A percentile compares a stretch with the other conserved stretches of the same genome.
These are phyloP conservation scores for Pavo muticus DNA, from an alignment of 2,113 vertebrate genomes.

Conservation along the genomic window DNA sequence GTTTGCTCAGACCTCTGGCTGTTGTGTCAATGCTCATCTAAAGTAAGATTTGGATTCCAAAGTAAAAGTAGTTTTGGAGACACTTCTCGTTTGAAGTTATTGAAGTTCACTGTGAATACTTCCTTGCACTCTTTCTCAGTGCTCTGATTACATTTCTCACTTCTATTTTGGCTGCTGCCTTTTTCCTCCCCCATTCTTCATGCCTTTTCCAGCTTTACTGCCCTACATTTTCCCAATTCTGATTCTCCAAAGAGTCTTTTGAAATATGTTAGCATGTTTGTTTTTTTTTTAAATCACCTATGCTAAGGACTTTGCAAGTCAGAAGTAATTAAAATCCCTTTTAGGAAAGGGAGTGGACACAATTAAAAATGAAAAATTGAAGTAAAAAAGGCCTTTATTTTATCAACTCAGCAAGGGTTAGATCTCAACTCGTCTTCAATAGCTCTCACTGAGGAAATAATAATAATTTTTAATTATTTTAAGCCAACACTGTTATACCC, in stretches of 20 bases:
- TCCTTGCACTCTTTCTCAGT: neutral
- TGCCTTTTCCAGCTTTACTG: neutral
- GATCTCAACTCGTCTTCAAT: neutral
- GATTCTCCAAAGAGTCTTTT: neutral
- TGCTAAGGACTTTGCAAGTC: neutral
- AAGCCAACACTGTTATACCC: neutral
- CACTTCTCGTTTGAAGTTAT: neutral
- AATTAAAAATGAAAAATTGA: neutral
- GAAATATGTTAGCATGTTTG: neutral
- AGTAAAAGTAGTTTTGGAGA: neutral
- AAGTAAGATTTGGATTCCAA: neutral
- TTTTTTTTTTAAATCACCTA: neutral
- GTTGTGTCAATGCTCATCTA: neutral
- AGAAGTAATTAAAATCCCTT: neutral
- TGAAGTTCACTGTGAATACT: neutral
- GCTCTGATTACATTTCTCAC: constrained; percentile 10
- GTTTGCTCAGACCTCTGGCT: neutral
- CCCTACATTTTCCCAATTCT: neutral
- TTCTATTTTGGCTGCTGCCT: constrained; percentile 29
- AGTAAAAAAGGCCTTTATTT: neutral
- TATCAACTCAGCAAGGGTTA: neutral
- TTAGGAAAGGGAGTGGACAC: neutral
- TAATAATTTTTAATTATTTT: neutral
- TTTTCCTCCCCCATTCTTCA: neutral
- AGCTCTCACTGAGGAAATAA: neutral